Conservation (phyloP, 2,797 vertebrate species). For the Cottoperca gobio region DNA sequence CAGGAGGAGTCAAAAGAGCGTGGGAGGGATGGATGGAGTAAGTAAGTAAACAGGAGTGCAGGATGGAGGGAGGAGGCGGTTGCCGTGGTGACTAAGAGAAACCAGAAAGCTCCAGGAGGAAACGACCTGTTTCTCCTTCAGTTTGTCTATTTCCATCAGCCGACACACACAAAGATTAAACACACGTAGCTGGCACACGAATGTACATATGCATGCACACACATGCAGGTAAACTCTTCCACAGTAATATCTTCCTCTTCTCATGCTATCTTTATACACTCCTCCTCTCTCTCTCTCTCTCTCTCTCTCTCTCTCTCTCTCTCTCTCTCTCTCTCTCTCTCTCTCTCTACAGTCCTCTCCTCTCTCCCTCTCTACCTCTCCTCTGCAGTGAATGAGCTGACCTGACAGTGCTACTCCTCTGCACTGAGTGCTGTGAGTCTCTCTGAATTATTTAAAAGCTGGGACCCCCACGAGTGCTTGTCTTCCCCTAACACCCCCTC, state of each 20-base stretch:
- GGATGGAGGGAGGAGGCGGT: slow-evolving; percentile 68
- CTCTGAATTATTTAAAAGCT: slow-evolving; percentile 87
- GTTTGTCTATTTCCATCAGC: slow-evolving; percentile 72
- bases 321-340: slow-evolving; percentile 48
- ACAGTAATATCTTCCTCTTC: slow-evolving; percentile 47
- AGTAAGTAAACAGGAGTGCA: slow-evolving; percentile 57
- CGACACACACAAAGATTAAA: slow-evolving; percentile 28
- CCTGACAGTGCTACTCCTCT: slow-evolving; percentile 84
- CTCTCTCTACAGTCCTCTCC: slow-evolving; percentile 41
- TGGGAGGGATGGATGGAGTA: slow-evolving; percentile 50
- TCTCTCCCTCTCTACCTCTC: slow-evolving; percentile 45
- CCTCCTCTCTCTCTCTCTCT: slow-evolving; percentile 36
- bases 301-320: slow-evolving; percentile 32
- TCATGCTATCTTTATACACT: slow-evolving; percentile 58
- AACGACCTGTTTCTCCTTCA: slow-evolving; percentile 74
- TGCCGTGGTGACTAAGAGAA: slow-evolving; percentile 78
- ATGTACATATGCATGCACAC: slow-evolving; percentile 16
- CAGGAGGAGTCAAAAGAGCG: slow-evolving; percentile 29
- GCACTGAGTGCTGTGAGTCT: slow-evolving; percentile 82
- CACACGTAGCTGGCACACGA: slow-evolving; percentile 15
- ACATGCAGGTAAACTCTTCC: slow-evolving; percentile 33
- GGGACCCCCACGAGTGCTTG: slow-evolving; percentile 85
- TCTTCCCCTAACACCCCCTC: slow-evolving; percentile 74
- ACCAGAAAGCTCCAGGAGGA: slow-evolving; percentile 66
- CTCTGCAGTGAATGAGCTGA: slow-evolving; percentile 79